Evolutionary conservation across 2,888 invertebrate genomes (phyloP).

Genomic region (Zygothrica quintamaculata): DNA sequence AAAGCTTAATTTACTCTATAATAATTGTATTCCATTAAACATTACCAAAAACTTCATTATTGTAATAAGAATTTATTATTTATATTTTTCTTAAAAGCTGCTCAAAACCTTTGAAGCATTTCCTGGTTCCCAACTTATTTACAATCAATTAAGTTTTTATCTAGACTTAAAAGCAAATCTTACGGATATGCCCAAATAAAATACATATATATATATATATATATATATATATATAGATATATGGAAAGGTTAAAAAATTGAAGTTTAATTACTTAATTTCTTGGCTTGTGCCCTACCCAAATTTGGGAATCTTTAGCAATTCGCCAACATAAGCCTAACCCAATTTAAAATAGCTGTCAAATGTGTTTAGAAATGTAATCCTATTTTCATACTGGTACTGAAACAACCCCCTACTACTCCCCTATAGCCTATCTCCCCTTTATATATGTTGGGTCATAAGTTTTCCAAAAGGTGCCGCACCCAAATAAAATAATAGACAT

Average conservation of each 20-base stretch:
- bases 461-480: slow-evolving; percentile 50
- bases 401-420: too few species aligned
- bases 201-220: too few species aligned
- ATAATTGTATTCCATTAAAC: too few species aligned
- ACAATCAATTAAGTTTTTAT: slow-evolving; percentile 17
- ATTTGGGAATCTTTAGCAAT: slow-evolving; percentile 45
- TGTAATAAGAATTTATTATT: too few species aligned
- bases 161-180: slow-evolving; percentile 18
- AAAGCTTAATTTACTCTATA: too few species aligned
- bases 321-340: slow-evolving; percentile 50
- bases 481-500: slow-evolving; percentile 24
- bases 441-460: slow-evolving; percentile 57
- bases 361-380: slow-evolving; percentile 52
- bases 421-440: too few species aligned
- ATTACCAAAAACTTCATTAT: too few species aligned
- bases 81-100: too few species aligned
- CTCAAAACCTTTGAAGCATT: neutral
- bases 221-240: too few species aligned
- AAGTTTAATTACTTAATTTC: slow-evolving; percentile 46
- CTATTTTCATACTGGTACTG: slow-evolving; percentile 60
- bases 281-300: slow-evolving; percentile 37
- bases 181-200: slow-evolving; percentile 42
- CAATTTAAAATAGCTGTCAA: slow-evolving; percentile 57
- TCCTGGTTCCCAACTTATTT: slow-evolving; percentile 16
- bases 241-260: too few species aligned